These are phyloP conservation scores for Ia io DNA, from an alignment of 2,113 vertebrate genomes.

Conservation along the genomic window DNA sequence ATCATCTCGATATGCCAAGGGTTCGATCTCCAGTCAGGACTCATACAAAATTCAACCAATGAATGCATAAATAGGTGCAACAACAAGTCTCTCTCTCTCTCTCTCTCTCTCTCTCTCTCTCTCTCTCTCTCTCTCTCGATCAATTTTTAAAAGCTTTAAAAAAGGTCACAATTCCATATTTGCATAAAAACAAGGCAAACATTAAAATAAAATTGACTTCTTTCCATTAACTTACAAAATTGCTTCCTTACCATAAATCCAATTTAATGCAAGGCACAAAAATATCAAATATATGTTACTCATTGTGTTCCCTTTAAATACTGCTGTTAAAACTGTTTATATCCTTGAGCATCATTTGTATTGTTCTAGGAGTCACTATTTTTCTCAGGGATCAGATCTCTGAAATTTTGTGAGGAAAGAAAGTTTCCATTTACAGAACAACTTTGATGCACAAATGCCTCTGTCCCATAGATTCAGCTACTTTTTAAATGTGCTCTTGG, in stretches of 20 bases:
- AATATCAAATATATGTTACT: background rate
- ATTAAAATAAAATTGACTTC: background rate
- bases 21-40: too few species aligned
- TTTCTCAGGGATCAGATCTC: background rate
- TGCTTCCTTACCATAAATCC: background rate
- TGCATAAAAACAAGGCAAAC: background rate
- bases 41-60: too few species aligned
- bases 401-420: constrained; percentile 12
- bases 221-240: constrained; percentile 1
- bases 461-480: background rate
- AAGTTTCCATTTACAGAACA: background rate
- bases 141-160: background rate
- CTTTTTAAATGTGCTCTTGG: background rate
- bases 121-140: too few species aligned
- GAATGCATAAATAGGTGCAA: too few species aligned
- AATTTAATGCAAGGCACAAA: background rate
- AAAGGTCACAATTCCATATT: background rate
- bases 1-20: too few species aligned
- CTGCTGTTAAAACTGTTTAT: constrained; percentile 26
- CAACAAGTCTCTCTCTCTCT: too few species aligned
- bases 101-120: too few species aligned
- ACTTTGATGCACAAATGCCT: background rate
- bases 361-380: background rate
- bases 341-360: background rate
- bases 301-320: constrained; percentile 1